phyloP scores from a whole-genome alignment of 2,797 vertebrate genomes.

The Thripadectes ignobilis region DNA sequence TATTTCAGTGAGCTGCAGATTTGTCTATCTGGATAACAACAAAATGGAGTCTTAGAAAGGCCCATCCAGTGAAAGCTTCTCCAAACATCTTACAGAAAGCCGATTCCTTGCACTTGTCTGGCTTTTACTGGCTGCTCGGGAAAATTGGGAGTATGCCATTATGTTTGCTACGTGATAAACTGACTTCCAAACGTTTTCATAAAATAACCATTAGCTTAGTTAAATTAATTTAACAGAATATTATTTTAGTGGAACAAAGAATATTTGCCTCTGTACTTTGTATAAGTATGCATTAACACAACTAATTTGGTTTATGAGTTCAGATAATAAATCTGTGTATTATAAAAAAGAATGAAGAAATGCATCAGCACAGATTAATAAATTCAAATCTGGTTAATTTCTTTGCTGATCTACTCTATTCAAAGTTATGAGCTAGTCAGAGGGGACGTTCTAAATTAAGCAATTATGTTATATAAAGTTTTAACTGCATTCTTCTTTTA shows the following conservation, averaged over 20 bases:
- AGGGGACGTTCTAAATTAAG: neutral
- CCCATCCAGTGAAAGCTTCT: neutral
- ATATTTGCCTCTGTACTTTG: neutral
- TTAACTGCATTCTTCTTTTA: neutral
- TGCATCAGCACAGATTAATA: neutral
- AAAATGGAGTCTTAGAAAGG: neutral
- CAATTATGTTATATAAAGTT: neutral
- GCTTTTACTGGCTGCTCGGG: neutral
- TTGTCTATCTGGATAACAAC: neutral
- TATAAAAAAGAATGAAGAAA: neutral
- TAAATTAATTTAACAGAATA: neutral
- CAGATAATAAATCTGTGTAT: neutral
- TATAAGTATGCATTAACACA: neutral
- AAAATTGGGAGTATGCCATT: neutral
- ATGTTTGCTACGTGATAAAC: neutral
- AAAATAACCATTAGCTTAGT: neutral
- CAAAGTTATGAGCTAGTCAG: neutral
- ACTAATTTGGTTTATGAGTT: neutral
- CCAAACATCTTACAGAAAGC: neutral
- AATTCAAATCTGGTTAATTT: neutral
- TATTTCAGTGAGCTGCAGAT: neutral
- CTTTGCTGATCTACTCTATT: neutral
- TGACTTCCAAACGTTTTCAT: neutral
- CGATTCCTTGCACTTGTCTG: neutral
- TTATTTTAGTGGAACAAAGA: neutral